A percentile compares a stretch with the other conserved stretches of the same genome.
Conservation (phyloP, 1,140 invertebrate species). For the Ips nitidus region DNA sequence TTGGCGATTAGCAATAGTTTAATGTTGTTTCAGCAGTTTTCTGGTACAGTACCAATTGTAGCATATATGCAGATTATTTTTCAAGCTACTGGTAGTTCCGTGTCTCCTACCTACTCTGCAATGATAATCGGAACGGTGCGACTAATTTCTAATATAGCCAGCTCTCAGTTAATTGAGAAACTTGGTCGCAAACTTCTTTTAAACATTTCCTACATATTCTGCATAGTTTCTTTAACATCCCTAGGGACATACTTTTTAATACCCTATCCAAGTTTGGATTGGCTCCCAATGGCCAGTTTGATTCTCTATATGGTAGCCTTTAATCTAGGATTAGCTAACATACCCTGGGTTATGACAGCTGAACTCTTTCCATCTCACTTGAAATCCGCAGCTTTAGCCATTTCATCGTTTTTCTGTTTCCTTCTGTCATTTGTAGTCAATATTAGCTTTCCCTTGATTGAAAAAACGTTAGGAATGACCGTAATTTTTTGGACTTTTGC, state of each 20-base stretch:
- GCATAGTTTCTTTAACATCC: conserved; percentile 13
- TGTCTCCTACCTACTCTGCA: conserved; percentile 50
- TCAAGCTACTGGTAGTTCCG: conserved; percentile 57
- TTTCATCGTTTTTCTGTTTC: conserved; percentile 77
- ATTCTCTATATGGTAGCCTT: conserved; percentile 41
- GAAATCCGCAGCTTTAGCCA: conserved; percentile 69
- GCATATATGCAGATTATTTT: conserved; percentile 79
- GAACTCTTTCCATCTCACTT: conserved; percentile 78
- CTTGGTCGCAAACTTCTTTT: conserved; percentile 51
- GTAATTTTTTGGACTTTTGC: conserved; percentile 79
- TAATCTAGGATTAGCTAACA: conserved; percentile 68
- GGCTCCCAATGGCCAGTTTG: conserved; percentile 43
- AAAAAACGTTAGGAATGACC: conserved; percentile 62
- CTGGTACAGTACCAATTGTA: conserved; percentile 78
- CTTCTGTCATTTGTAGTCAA: conserved; percentile 75
- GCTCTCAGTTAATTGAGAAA: conserved; percentile 32
- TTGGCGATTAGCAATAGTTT: conserved; percentile 69
- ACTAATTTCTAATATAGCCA: conserved; percentile 19
- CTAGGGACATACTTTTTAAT: conserved; percentile 37
- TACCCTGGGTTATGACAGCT: conserved; percentile 81
- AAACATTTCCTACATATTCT: conserved; percentile 30
- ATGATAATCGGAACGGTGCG: conserved; percentile 34
- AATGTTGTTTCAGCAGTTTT: conserved; percentile 73
- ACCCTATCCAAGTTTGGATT: conserved; percentile 22
- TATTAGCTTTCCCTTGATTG: conserved; percentile 66